These are phyloP conservation scores for Drosophila mulleri DNA, from an alignment of 2,888 invertebrate species.

Conservation along the genomic window DNA sequence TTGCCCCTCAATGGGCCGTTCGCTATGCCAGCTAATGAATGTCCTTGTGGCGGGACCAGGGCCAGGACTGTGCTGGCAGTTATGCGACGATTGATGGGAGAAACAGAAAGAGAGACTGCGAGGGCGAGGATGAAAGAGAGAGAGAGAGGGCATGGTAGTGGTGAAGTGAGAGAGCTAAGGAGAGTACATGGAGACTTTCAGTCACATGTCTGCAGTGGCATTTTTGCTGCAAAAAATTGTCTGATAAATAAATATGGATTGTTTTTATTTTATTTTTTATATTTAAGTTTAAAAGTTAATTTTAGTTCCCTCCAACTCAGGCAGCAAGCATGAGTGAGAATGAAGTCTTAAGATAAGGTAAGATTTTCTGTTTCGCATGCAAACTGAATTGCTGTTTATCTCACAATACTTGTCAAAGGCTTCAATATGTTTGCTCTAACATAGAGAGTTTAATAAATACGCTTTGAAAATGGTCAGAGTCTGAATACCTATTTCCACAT, in stretches of 20 bases:
- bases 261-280: too few species aligned
- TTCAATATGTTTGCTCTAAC: not conserved
- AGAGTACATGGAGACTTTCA: too few species aligned
- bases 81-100: conserved; percentile 4
- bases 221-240: too few species aligned
- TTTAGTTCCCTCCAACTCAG: too few species aligned
- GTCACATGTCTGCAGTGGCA: too few species aligned
- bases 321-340: too few species aligned
- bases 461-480: conserved; percentile 1
- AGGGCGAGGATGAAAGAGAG: not conserved
- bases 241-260: too few species aligned
- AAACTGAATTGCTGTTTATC: not conserved
- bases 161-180: too few species aligned
- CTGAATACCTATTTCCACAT: not conserved
- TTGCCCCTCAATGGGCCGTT: conserved; percentile 19
- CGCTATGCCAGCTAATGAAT: conserved; percentile 46
- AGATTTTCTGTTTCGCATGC: not conserved
- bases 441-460: not conserved
- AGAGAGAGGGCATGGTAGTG: not conserved
- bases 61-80: conserved; percentile 8
- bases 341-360: too few species aligned
- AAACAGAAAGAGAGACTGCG: not conserved
- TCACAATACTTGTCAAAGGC: not conserved
- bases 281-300: too few species aligned
- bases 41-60: conserved; percentile 30